Conservation (phyloP, 2,888 invertebrate species). For the Meloe dianella region DNA sequence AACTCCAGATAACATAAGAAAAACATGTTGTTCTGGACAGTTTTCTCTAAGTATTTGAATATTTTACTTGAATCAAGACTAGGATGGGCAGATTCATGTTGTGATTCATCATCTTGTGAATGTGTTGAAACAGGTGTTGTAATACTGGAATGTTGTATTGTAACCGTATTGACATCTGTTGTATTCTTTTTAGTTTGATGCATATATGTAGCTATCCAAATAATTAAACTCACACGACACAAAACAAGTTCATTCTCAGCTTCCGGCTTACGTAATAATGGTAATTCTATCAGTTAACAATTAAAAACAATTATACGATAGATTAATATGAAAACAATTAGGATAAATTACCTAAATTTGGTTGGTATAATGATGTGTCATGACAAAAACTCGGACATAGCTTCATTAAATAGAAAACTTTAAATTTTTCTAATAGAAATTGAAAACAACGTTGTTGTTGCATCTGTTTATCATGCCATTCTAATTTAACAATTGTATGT, state of each 20-base stretch:
- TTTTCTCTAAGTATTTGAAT: too few relatives aligned
- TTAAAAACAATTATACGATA: background rate
- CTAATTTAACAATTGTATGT: conserved; percentile 85
- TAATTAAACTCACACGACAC: conserved; percentile 85
- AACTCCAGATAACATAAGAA: too few relatives aligned
- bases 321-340: conserved; percentile 3
- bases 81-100: conserved; percentile 65
- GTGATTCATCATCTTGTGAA: conserved; percentile 61
- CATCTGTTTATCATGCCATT: conserved; percentile 85
- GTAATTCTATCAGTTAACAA: conserved; percentile 66
- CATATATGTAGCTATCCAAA: conserved; percentile 87
- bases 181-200: conserved; percentile 73
- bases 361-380: conserved; percentile 81
- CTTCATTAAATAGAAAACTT: conserved; percentile 85
- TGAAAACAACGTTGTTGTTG: conserved; percentile 86
- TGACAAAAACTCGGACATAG: conserved; percentile 88
- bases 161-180: conserved; percentile 44
- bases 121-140: conserved; percentile 52
- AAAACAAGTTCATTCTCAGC: conserved; percentile 70
- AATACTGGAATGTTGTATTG: conserved; percentile 26
- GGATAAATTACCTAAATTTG: conserved; percentile 70
- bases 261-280: conserved; percentile 74
- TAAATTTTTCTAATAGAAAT: conserved; percentile 91
- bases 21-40: too few relatives aligned
- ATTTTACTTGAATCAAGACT: conserved; percentile 67